Conservation (phyloP, 2,888 invertebrate species). For the Tholera decimalis region DNA sequence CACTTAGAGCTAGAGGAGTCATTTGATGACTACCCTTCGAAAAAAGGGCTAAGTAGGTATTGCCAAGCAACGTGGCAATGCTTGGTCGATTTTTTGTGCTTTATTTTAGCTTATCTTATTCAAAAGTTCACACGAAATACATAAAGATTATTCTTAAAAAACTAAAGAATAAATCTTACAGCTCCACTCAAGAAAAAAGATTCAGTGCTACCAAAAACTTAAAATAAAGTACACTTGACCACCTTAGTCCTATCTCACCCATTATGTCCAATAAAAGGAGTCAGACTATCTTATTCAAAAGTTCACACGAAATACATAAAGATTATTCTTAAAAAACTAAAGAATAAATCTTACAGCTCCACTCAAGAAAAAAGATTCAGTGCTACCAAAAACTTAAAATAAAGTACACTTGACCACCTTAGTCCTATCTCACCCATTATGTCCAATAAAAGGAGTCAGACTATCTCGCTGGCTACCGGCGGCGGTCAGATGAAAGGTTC, state of each 20-base stretch:
- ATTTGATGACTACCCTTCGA: too few relatives aligned
- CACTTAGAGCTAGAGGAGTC: too few relatives aligned
- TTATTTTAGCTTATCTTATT: too few relatives aligned
- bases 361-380: conserved; percentile 8
- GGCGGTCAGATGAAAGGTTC: conserved; percentile 84
- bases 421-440: conserved; percentile 58
- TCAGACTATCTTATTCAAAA: background rate
- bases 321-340: background rate
- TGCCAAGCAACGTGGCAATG: too few relatives aligned
- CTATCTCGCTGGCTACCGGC: conserved; percentile 70
- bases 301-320: background rate
- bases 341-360: background rate
- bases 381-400: conserved; percentile 41
- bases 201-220: conserved; percentile 31
- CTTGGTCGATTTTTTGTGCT: too few relatives aligned
- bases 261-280: conserved; percentile 63
- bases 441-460: conserved; percentile 62
- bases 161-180: background rate
- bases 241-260: conserved; percentile 51
- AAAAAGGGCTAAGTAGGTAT: too few relatives aligned
- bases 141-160: too few relatives aligned
- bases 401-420: conserved; percentile 54
- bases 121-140: background rate
- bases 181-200: conserved; percentile 10
- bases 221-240: conserved; percentile 56